Conservation (phyloP, 2,797 vertebrate genomes). For the Falco novaeseelandiae region DNA sequence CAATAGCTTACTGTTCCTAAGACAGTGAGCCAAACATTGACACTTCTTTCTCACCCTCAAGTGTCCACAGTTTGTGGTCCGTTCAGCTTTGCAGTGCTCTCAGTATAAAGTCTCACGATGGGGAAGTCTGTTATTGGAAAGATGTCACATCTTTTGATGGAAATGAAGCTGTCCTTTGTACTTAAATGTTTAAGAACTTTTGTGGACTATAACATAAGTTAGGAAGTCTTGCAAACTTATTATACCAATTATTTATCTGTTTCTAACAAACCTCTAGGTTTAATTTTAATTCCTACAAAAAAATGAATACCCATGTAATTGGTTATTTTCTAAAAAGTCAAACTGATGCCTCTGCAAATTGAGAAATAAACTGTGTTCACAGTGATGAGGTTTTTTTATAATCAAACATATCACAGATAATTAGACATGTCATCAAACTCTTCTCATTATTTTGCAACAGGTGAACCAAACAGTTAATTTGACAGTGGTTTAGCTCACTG, state of each 20-base stretch:
- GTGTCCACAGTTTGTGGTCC: not conserved
- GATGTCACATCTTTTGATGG: not conserved
- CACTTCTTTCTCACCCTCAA: not conserved
- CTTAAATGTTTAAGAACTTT: not conserved
- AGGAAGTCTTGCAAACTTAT: not conserved
- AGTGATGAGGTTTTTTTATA: not conserved
- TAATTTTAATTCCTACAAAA: not conserved
- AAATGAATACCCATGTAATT: not conserved
- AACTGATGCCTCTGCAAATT: not conserved
- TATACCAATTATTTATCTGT: not conserved
- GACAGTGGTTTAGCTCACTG: not conserved
- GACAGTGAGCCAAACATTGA: not conserved
- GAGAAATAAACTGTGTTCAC: not conserved
- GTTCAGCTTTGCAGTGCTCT: not conserved
- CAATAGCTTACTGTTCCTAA: not conserved
- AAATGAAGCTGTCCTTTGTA: not conserved
- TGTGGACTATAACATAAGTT: not conserved
- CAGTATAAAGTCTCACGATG: not conserved
- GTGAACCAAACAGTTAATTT: not conserved
- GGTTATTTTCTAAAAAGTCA: not conserved
- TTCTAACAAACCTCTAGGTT: not conserved
- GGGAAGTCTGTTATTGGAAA: not conserved
- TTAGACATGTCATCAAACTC: not conserved
- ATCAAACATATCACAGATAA: not conserved
- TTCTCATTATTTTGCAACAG: not conserved